Evolutionary conservation across 2,797 vertebrate genomes (phyloP), one percentile per base, ranked within the genome.

Genomic region (Kryptopterus vitreolus): DNA sequence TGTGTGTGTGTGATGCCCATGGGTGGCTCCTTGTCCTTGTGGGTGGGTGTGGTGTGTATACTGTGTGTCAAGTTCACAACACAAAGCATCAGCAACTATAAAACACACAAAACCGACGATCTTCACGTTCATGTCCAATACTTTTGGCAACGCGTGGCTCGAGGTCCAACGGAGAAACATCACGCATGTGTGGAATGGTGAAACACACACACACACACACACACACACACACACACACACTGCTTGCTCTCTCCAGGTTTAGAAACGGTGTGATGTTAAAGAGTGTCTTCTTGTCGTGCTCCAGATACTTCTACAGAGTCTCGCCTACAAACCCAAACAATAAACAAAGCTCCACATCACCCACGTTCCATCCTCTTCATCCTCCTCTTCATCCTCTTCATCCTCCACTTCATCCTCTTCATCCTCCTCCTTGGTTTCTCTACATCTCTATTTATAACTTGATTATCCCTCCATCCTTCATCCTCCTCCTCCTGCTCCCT

Each of bases 1-100:
- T 82, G 78, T 24, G 58, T 70, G 66, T 76, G 61, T 65, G 76
- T 55, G 48, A 26, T 76, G 79, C n/a, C n/a, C n/a, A n/a, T 70
- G 57, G 80, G 80, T 76, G 74, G 73, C 13, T n/a, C 63, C 59
- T 20, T 74, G 73, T 20, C 29, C 53, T 69, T 22, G 79, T 81
- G 53, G 52, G 62, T 48, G 71, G 71, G 22, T 48, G 1, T 57
- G 52, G 5, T 29, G 35, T 77, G 16, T 53, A 43, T 53, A 46
- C 29, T 24, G 52, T 46, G 4, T 73, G 48, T 53, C 58, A 12
- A 69, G 29, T 77, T 81, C 33, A 62, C 11, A 2, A 43, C 6
- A 55, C 9, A 53, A 68, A 81, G 15, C 58, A 61, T 75, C 12
- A 7, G 29, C 46, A 71, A 59, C 57, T 74, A 55, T 35, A 52